These are phyloP conservation scores for Gambusia holbrooki DNA, from an alignment of 2,113 vertebrate species.

Conservation along the genomic window DNA sequence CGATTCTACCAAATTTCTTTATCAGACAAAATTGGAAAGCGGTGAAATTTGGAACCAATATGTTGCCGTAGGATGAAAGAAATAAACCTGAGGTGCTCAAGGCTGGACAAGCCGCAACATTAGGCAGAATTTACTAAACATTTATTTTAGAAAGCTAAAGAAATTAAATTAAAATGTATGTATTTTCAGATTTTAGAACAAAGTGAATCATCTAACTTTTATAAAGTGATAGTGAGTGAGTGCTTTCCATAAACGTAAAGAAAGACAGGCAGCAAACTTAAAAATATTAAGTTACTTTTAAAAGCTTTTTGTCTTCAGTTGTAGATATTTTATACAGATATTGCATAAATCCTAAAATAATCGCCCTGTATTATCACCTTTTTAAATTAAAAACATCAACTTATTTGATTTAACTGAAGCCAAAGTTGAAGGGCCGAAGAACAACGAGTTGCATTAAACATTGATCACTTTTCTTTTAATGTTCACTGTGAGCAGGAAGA, in stretches of 20 bases:
- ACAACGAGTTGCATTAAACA: constrained; percentile 6
- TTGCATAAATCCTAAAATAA: not conserved
- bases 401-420: not conserved
- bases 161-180: not conserved
- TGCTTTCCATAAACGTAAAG: not conserved
- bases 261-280: not conserved
- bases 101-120: not conserved
- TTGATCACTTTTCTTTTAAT: constrained; percentile 15
- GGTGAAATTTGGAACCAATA: not conserved
- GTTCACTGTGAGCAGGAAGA: constrained; percentile 38
- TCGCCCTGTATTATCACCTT: too few species aligned
- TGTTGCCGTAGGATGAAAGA: not conserved
- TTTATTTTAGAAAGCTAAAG: not conserved
- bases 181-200: not conserved
- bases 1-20: not conserved
- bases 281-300: too few species aligned
- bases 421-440: not conserved
- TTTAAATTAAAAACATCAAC: too few species aligned
- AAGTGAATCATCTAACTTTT: not conserved
- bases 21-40: not conserved
- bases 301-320: too few species aligned
- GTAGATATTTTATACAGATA: not conserved
- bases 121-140: not conserved
- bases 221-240: not conserved
- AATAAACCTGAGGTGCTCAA: constrained; percentile 22